Evolutionary conservation across 2,797 vertebrate species (phyloP).

Genomic region (Heliangelus exortis): DNA sequence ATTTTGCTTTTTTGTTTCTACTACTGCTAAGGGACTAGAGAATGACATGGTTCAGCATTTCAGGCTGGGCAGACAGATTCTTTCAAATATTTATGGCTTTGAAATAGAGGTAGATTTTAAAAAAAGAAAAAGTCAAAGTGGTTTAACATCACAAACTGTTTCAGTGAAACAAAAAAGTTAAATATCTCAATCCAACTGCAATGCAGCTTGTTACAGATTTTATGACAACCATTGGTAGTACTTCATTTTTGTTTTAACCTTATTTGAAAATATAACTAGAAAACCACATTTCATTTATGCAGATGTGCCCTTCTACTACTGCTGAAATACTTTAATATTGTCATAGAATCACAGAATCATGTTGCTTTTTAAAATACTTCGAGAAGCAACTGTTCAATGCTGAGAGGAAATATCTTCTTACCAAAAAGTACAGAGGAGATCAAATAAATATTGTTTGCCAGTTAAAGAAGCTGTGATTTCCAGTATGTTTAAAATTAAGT

Average conservation of each 20-base stretch:
- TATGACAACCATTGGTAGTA: not conserved
- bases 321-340: not conserved
- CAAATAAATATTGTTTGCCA: not conserved
- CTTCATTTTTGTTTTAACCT: not conserved
- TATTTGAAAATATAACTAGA: not conserved
- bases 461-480: not conserved
- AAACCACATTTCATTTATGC: rapidly evolving
- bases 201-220: not conserved
- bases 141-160: not conserved
- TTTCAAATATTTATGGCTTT: conserved; percentile 15
- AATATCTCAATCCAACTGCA: not conserved
- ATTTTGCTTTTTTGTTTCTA: conserved; percentile 37
- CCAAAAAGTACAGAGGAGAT: not conserved
- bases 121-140: not conserved
- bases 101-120: not conserved
- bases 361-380: not conserved
- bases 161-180: not conserved
- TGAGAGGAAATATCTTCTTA: not conserved
- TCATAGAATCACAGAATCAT: not conserved
- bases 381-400: not conserved
- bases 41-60: conserved; percentile 31
- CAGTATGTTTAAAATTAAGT: not conserved
- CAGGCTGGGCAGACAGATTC: not conserved
- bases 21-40: not conserved
- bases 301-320: not conserved